Evolutionary conservation across 2,888 invertebrate genomes (phyloP).

Genomic region (Drosophila kuntzei): DNA sequence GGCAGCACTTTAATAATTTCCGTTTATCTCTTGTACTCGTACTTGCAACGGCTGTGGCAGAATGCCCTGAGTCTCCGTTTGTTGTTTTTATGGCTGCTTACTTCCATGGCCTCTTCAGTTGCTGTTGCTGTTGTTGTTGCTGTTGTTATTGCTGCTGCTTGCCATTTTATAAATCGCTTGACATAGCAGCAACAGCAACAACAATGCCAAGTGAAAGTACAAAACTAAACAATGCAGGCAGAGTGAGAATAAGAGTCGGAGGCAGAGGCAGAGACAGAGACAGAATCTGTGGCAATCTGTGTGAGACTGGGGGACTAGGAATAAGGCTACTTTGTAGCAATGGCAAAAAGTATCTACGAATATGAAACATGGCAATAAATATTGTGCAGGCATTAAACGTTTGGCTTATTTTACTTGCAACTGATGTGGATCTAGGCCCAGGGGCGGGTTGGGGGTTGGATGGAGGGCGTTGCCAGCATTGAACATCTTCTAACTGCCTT

Average conservation of each 20-base stretch:
- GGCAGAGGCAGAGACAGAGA: background rate
- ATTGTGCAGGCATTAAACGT: conserved; percentile 82
- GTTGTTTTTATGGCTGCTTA: conserved; percentile 62
- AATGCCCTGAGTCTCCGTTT: conserved; percentile 45
- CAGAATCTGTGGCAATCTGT: conserved; percentile 5
- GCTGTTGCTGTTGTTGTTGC: conserved; percentile 37
- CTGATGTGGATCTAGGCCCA: conserved; percentile 39
- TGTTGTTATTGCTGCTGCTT: conserved; percentile 38
- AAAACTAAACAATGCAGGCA: conserved; percentile 64
- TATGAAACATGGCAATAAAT: conserved; percentile 82
- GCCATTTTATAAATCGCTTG: conserved; percentile 80
- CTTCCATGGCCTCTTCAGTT: conserved; percentile 49
- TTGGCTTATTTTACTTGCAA: conserved; percentile 71
- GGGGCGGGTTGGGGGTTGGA: background rate
- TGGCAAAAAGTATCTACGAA: conserved; percentile 68
- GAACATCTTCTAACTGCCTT: conserved; percentile 73
- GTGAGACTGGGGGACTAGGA: conserved; percentile 1
- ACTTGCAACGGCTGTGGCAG: conserved; percentile 66
- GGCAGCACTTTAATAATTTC: conserved; percentile 80
- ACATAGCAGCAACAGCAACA: conserved; percentile 64
- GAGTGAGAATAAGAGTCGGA: conserved; percentile 9
- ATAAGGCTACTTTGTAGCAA: conserved; percentile 59
- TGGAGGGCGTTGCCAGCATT: conserved; percentile 51
- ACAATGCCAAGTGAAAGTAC: conserved; percentile 52
- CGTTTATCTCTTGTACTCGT: conserved; percentile 70